Evolutionary conservation across 2,113 vertebrate species (phyloP).

Genomic region (Sciurus niger): DNA sequence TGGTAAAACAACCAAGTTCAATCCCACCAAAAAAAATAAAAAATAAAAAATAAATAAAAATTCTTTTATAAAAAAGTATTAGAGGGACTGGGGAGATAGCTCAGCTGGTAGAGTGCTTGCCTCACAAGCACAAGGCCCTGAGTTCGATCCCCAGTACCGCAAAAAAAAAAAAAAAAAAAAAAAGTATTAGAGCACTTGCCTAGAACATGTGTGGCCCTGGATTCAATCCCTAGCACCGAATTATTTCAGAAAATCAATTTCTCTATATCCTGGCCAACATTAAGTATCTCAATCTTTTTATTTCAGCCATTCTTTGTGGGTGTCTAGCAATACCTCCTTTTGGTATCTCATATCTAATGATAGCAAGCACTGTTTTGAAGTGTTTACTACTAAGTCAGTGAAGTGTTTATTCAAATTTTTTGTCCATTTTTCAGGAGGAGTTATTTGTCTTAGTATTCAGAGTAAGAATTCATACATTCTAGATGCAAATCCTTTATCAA

Average conservation of each 20-base stretch:
- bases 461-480: background rate
- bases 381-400: background rate
- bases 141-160: too few species aligned
- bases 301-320: background rate
- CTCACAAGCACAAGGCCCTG: too few species aligned
- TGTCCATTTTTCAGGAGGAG: background rate
- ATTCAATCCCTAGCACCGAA: background rate
- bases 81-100: too few species aligned
- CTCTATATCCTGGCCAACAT: background rate
- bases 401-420: background rate
- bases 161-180: background rate
- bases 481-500: background rate
- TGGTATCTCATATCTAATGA: conserved; percentile 12
- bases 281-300: background rate
- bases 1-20: too few species aligned
- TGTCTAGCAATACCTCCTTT: background rate
- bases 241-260: conserved; percentile 37
- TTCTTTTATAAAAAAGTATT: too few species aligned
- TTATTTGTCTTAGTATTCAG: background rate
- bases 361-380: background rate
- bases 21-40: too few species aligned
- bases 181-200: background rate
- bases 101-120: too few species aligned
- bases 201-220: background rate
- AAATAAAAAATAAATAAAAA: too few species aligned